These are phyloP conservation scores for Hydrotaea cyrtoneurina DNA, from an alignment of 2,888 invertebrate genomes.

Conservation along the genomic window DNA sequence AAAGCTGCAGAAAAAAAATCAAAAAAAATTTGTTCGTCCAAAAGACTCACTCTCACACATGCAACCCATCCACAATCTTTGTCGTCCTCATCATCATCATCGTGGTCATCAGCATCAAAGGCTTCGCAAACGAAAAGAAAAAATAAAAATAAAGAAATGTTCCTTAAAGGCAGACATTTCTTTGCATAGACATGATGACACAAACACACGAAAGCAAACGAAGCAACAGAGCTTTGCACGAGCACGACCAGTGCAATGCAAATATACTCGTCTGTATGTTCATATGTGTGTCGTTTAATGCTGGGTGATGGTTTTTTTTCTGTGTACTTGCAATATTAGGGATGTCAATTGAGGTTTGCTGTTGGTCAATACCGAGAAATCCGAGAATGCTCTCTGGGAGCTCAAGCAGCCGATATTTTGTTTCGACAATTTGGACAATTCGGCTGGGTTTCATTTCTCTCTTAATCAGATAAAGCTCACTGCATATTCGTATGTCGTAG, in stretches of 20 bases:
- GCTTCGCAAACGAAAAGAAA: slow-evolving; percentile 2
- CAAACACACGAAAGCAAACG: slow-evolving; percentile 26
- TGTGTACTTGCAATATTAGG: too few relatives aligned
- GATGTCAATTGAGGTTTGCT: too few relatives aligned
- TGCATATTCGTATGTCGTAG: too few relatives aligned
- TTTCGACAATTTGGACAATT: too few relatives aligned
- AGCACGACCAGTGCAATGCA: slow-evolving; percentile 20
- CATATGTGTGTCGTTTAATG: background rate
- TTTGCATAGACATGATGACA: slow-evolving; percentile 29
- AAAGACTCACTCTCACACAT: background rate
- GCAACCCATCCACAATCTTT: background rate
- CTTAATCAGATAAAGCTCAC: too few relatives aligned
- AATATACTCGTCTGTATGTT: background rate
- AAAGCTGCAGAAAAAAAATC: background rate
- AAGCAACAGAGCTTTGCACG: slow-evolving; percentile 16
- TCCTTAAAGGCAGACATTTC: slow-evolving; percentile 23
- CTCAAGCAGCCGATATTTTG: too few relatives aligned
- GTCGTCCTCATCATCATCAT: background rate
- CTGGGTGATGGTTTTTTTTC: background rate
- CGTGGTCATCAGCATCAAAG: background rate
- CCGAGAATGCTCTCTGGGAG: too few relatives aligned
- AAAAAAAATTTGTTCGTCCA: background rate
- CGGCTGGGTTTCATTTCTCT: too few relatives aligned
- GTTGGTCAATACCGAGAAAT: too few relatives aligned
- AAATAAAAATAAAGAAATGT: background rate